A percentile compares a stretch with the other conserved stretches of the same genome.
These are phyloP conservation scores for Ophonus ardosiacus DNA, from an alignment of 2,888 invertebrate genomes.

Conservation along the genomic window DNA sequence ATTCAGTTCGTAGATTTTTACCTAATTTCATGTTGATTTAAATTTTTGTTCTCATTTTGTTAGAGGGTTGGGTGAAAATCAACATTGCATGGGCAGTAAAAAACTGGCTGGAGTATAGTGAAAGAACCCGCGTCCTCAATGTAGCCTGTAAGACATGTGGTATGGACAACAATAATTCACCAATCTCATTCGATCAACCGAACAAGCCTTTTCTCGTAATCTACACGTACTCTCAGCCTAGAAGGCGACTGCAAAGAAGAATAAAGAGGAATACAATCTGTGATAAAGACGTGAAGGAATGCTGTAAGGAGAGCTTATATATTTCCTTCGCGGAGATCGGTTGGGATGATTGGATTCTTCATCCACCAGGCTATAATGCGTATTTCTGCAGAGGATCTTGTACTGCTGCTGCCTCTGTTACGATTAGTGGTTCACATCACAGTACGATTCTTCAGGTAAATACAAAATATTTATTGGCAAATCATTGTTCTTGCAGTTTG, in stretches of 20 bases:
- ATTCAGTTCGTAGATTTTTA: neutral
- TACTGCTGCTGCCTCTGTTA: slow-evolving; percentile 84
- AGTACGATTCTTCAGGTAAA: slow-evolving; percentile 85
- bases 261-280: slow-evolving; percentile 82
- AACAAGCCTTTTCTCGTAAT: slow-evolving; percentile 88
- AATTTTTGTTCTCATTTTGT: slow-evolving; percentile 39
- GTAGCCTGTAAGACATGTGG: slow-evolving; percentile 89
- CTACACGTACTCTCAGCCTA: slow-evolving; percentile 85
- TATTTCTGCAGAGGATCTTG: slow-evolving; percentile 93
- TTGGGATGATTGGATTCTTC: slow-evolving; percentile 93
- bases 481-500: neutral
- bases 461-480: slow-evolving; percentile 64
- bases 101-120: slow-evolving; percentile 85
- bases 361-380: slow-evolving; percentile 90
- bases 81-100: slow-evolving; percentile 87
- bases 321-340: slow-evolving; percentile 91
- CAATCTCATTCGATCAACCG: slow-evolving; percentile 84
- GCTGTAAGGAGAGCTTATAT: slow-evolving; percentile 89
- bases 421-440: slow-evolving; percentile 82
- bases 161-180: slow-evolving; percentile 80
- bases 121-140: slow-evolving; percentile 84
- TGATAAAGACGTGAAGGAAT: slow-evolving; percentile 83
- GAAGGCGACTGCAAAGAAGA: slow-evolving; percentile 74
- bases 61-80: slow-evolving; percentile 89
- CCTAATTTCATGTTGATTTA: neutral